These are phyloP conservation scores for Gambusia holbrooki DNA, from an alignment of 2,113 vertebrate species.

Conservation along the genomic window DNA sequence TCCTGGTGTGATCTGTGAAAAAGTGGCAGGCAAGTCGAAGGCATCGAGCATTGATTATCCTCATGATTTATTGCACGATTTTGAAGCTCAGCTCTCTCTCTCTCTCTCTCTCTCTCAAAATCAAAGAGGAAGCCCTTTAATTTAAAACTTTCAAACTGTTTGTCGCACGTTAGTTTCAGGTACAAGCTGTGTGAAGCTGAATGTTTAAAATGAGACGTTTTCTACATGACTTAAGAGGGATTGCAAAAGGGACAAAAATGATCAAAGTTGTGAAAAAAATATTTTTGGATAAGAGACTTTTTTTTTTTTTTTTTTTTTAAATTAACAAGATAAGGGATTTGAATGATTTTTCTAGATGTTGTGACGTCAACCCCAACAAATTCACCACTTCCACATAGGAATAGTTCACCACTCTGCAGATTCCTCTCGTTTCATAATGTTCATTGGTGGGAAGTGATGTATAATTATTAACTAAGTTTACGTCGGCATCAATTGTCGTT, in stretches of 20 bases:
- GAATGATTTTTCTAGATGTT: constrained; percentile 45
- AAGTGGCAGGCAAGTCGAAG: not conserved
- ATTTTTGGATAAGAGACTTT: constrained; percentile 65
- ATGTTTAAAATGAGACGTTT: constrained; percentile 68
- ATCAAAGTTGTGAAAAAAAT: constrained; percentile 57
- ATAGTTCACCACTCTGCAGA: constrained; percentile 16
- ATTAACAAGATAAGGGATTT: constrained; percentile 41
- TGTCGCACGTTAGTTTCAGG: constrained; percentile 50
- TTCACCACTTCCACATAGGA: constrained; percentile 16
- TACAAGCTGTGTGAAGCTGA: constrained; percentile 15
- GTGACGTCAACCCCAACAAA: constrained; percentile 33
- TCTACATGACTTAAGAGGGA: constrained; percentile 51
- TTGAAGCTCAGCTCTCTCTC: constrained; percentile 6
- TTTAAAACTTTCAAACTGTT: constrained; percentile 10
- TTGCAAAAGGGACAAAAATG: constrained; percentile 59
- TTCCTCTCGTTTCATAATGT: constrained; percentile 30
- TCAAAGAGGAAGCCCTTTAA: constrained; percentile 42
- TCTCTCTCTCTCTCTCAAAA: constrained; percentile 1
- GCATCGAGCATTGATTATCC: not conserved
- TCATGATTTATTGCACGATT: constrained; percentile 19
- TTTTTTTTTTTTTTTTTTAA: constrained; percentile 4
- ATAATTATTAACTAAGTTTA: constrained; percentile 1
- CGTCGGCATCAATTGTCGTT: constrained; percentile 16
- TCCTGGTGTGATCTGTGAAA: constrained; percentile 26
- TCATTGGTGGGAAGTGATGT: constrained; percentile 4